Base-by-base conservation (phyloP, 1,140 invertebrate genomes). In the Holcopasites calliopsidis region DNA sequence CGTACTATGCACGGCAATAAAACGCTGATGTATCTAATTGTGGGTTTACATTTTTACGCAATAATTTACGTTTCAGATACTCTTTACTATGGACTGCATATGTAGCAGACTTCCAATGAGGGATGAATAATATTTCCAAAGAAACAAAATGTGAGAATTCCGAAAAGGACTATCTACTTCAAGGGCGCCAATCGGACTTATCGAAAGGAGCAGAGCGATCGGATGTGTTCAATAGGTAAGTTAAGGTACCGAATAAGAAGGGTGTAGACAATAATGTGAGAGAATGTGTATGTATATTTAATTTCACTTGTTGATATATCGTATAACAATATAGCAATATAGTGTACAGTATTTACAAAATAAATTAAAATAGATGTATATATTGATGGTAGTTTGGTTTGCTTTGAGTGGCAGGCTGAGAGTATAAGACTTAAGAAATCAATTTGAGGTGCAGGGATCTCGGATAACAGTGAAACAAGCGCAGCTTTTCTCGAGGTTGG, bases 321-420 rank as follows among this genome's bases (percentile, higher is more conserved):
- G 83, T 85, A 85, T 77, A 84, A 85, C 79, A 80, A 85, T 77
- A 80, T 79, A 79, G 38, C 54, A 66, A 74, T 66, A 60, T 84
- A 77, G 44, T 82, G 62, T 85, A 81, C 84, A 85, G 82, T 85
- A 85, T 85, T 85, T 85, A 85, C 84, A 85, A 85, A 85, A 85
- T 85, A 85, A 85, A 85, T 85, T 85, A 85, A 77, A 82, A 52
- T 84, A 82, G 72, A 84, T 76, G 57, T 73, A 65, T 58, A 77
- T 10, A 60, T 40, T 80, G 69, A 64, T 66, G n/a, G 26, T n/a
- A n/a, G n/a, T n/a, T n/a, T n/a, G n/a, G 23, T 73, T 76, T 66
- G 76, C 82, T 68, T 82, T 38, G 47, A 52, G 80, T 80, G 77
- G 65, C 70, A 73, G 31, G 66, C 83, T 78, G 77, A 52, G 58